Evolutionary conservation across 2,113 vertebrate species (phyloP).

Genomic region (Crotalus helleri): DNA sequence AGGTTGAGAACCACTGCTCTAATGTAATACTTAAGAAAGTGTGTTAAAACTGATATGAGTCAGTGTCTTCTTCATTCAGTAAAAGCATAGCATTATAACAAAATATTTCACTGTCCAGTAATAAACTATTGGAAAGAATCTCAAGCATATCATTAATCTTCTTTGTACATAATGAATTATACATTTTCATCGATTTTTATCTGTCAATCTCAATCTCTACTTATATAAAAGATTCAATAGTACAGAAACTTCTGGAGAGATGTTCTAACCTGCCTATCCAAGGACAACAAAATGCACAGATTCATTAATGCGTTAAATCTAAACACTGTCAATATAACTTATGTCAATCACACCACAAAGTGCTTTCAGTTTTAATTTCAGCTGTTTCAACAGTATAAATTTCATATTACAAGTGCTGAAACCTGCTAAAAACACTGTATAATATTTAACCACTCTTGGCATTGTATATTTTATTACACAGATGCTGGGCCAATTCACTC

Average conservation of each 20-base stretch:
- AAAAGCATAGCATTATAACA: neutral
- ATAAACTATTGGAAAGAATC: neutral
- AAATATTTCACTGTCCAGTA: neutral
- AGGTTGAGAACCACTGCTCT: neutral
- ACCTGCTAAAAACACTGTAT: neutral
- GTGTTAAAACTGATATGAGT: neutral
- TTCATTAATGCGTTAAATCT: neutral
- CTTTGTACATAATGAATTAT: neutral
- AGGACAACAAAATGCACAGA: neutral
- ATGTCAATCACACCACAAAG: neutral
- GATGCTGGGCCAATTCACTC: neutral
- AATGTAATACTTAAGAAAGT: neutral
- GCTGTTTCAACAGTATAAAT: neutral
- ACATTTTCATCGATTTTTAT: neutral
- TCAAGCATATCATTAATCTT: neutral
- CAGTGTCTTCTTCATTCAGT: neutral
- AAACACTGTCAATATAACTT: neutral
- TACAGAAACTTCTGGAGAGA: neutral
- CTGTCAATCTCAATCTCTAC: neutral
- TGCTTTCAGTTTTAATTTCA: neutral
- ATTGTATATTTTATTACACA: neutral
- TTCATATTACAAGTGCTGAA: neutral
- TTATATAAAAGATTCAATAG: neutral
- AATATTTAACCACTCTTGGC: neutral
- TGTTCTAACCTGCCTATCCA: neutral